Base-by-base conservation (phyloP, 2,888 invertebrate species). In the Slavum lentiscoides region DNA sequence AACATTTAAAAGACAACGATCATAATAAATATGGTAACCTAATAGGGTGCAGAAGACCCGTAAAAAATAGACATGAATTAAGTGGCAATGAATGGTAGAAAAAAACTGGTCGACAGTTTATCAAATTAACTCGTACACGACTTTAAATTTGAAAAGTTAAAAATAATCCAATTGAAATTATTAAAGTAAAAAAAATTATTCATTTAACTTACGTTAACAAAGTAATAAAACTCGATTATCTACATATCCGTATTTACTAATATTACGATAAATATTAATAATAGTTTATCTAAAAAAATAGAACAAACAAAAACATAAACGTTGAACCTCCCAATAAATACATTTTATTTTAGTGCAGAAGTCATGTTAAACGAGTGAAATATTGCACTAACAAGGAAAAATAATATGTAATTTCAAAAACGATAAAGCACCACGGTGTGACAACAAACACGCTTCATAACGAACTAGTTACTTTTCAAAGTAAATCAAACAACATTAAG, bases 341-440 rank as follows among this genome's bases (percentile, higher is more conserved):
- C 43, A 55, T 67, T 17, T 61, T 59, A 13, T 59, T 62, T 19
- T 64, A 80, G 70, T 80, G 70, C 70, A 80, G 7, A 8, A 62
- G 7, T 62, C 30, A 23, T 70, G 19, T 21, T 53, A 70, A 70
- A 80, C 77, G 43, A 80, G 70, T 70, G 70, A 80, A 62, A 80
- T 80, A 80, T 80, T 80, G 77, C 77, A 80, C 77, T 80, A 70
- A 64, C 8, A 49, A 76, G 19, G 23, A 76, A 61, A 37, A 23
- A 70, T 21, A 53, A 49, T 76, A 49, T 11, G 13, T 13, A 61
- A 59, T 49, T 70, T 70, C n/a, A 69, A 70, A 70, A 64, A 70
- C 39, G 3, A 70, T 76, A 68, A 59, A 80, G 70, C 70, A 80
- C 70, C 70, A 64, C 19, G 19, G 21, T 61, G 62, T 64, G 70